Conservation (phyloP, 1,140 invertebrate genomes). For the Nixonia krombeini region DNA sequence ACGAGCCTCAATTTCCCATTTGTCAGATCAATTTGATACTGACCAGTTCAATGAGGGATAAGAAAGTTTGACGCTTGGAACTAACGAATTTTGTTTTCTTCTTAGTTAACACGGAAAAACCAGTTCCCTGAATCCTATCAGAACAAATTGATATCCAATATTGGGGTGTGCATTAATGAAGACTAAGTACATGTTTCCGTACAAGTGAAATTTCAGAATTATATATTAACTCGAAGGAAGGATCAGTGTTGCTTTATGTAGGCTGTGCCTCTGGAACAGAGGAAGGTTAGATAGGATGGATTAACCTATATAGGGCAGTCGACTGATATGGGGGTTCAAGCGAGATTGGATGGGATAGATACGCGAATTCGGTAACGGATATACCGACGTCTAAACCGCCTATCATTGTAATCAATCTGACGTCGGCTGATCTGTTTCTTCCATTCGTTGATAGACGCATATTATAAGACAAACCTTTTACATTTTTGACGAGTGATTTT, state of each 20-base stretch:
- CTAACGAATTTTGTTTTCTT: too few relatives aligned
- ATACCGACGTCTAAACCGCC: constrained; percentile 29
- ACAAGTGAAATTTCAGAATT: too few relatives aligned
- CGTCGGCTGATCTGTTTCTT: constrained; percentile 37
- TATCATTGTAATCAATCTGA: constrained; percentile 52
- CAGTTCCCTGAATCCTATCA: too few relatives aligned
- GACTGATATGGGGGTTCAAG: constrained; percentile 40
- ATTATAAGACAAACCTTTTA: constrained; percentile 20
- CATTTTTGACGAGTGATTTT: background rate
- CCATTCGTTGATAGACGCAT: constrained; percentile 30
- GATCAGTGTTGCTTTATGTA: constrained; percentile 29
- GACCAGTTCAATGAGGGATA: too few relatives aligned
- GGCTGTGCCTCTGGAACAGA: constrained; percentile 33
- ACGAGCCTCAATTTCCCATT: too few relatives aligned
- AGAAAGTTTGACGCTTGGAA: too few relatives aligned
- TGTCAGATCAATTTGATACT: too few relatives aligned
- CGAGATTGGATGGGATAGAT: constrained; percentile 42
- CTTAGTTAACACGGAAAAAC: too few relatives aligned
- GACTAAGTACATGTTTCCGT: too few relatives aligned
- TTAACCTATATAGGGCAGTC: constrained; percentile 42
- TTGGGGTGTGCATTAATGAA: too few relatives aligned
- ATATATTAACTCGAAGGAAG: constrained; percentile 30
- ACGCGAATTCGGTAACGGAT: constrained; percentile 40
- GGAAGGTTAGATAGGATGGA: constrained; percentile 40
- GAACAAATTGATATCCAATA: too few relatives aligned